Evolutionary conservation across 2,113 vertebrate species (phyloP), one percentile per base, ranked within the genome.

Genomic region (Apteryx mantelli): DNA sequence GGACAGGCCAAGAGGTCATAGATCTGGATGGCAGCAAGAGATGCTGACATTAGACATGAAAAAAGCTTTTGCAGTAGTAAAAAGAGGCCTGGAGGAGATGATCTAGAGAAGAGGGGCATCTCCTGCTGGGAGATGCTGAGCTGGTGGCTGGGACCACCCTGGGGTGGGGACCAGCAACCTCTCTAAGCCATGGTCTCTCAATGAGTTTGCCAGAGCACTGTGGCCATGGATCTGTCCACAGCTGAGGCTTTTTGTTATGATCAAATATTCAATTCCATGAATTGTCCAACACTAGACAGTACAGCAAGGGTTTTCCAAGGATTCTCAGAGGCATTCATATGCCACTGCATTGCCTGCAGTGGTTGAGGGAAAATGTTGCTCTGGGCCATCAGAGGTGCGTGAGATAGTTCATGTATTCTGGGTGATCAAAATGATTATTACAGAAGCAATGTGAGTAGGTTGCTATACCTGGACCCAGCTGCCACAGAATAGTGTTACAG

Each of bases 151-250:
- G 69, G 79, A 38, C 14, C 25, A 11, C n/a, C 13, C 3, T 25
- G 9, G 52, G 6, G 13, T 1, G 5, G 48, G 44, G 13, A 25
- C 5, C 0, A 1, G 53, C 46, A 68, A 42, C 24, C 66, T 64
- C 87, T 18, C 48, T 5, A 38, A 58, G 34, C 14, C 75, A 34
- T 34, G 2, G 10, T 5, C 25, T 21, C 75, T 76, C 3, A 0
- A 42, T 61, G 75, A 66, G 8, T 21, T 65, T 61, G 46, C 5
- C 36, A 40, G 40, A 61, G 13, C 8, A 4, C 44, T 46, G 56
- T 0, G 3, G 20, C 66, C 1, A 1, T 22, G 20, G 34, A 14
- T 80, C 42, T 17, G 30, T 16, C 48, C 68, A 19, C 32, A 81
- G 55, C 71, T 42, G n/a, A 11, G 52, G 32, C 22, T 18, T 17